Base-by-base conservation (phyloP, 2,888 invertebrate species). In the Odontothrips loti region DNA sequence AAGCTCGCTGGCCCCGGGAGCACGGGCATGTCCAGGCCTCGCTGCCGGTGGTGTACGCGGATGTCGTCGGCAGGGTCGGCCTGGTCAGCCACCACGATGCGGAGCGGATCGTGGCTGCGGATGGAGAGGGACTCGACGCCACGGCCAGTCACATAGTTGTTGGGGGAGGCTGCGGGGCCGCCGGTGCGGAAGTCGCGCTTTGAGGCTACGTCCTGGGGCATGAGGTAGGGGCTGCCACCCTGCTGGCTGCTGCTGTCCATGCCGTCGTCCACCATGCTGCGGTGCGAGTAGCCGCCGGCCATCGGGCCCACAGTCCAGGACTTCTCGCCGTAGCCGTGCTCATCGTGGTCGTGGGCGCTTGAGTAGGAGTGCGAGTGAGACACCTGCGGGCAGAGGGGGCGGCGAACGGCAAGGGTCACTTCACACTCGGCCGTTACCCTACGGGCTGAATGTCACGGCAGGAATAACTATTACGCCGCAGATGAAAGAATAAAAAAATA, bases 281-380 rank as follows among this genome's bases (percentile, higher is more conserved):
- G 68, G 68, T 75, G 68, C 23, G 23, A 27, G 68, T 75, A 75
- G 68, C 68, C 68, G 68, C 27, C 68, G 11, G 9, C 68, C 68
- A 75, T 75, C 23, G 68, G 68, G 1, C 68, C 68, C 68, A 75
- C 68, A 11, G 8, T 75, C 68, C 68, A 75, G 27, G 68, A 75
- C 68, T 75, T 75, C 11, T 75, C 68, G 68, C 23, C 23, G 68
- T 75, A 75, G 68, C 27, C 27, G 68, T 75, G 68, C 23, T 27
- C 68, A 27, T 75, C 68, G 23, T 75, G 23, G 8, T 75, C 68
- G 27, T 75, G 68, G 23, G 68, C 68, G 68, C 58, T 27, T 10
- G 68, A 75, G 68, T 75, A 75, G 11, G 68, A 75, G 68, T 75
- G 68, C 8, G 68, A 75, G 68, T 75, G 68, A n/a, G 68, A 75